Evolutionary conservation across 2,888 invertebrate genomes (phyloP), one percentile per base, ranked within the genome.

Genomic region (Bombylius discolor): DNA sequence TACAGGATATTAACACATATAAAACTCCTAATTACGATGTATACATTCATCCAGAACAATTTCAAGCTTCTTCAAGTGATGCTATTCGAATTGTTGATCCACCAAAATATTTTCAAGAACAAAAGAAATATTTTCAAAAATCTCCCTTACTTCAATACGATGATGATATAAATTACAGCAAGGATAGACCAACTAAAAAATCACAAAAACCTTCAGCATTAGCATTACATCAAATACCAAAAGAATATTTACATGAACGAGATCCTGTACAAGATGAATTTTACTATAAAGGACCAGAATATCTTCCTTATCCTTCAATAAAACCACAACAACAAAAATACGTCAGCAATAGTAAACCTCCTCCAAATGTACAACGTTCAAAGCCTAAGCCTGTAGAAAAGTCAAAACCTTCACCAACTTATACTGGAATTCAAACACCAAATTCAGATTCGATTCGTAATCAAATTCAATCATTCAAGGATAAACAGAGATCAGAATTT

Each of bases 401-500:
- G 39, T 39, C 54, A 31, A 52, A 52, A 52, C 56, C 57, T 23
- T 51, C 56, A 34, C 56, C 55, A 9, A 53, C 55, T 6, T 46
- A 53, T 36, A 34, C 52, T 34, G 56, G 57, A 31, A 55, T 57
- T n/a, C 57, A 58, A 51, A 49, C 51, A 34, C 59, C 57, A 39
- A 56, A 32, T 23, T 52, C 50, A 9, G 50, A 51, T 6, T 50
- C 58, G 1, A 50, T 59, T 7, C 47, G 61, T 63, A 68, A 71
- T 48, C 73, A 77, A 58, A 65, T 78, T 13, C 68, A 74, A 14
- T 64, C 67, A 4, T 64, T 79, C 52, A 71, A 76, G 59, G 73
- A 77, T 58, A 68, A 75, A 51, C 78, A 78, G 58, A 72, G 73
- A 23, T 54, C 73, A 4, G 77, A 72, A 64, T 78, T 75, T 62